Evolutionary conservation across 2,113 vertebrate species (phyloP).

Genomic region (Zapus hudsonius): DNA sequence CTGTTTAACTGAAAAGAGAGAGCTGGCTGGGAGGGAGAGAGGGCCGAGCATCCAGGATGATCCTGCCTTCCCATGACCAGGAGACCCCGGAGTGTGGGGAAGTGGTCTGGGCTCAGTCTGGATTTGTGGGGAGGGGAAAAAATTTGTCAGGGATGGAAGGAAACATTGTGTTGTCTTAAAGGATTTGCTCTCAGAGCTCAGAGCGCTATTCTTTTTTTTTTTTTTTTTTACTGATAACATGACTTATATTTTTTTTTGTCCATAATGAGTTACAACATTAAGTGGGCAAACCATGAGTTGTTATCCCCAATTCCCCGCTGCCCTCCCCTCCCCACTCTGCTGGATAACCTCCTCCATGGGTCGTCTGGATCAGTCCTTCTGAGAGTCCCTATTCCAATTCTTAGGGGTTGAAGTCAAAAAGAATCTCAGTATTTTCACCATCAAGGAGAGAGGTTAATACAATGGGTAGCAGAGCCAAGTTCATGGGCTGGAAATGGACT

Average conservation of each 20-base stretch:
- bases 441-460: background rate
- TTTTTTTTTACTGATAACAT: too few relatives aligned
- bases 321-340: too few relatives aligned
- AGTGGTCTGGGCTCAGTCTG: background rate
- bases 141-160: background rate
- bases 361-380: too few relatives aligned
- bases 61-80: background rate
- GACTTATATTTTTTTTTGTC: too few relatives aligned
- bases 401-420: background rate
- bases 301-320: too few relatives aligned
- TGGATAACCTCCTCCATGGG: too few relatives aligned
- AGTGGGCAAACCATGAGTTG: too few relatives aligned
- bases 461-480: background rate
- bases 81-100: background rate
- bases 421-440: background rate
- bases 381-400: background rate
- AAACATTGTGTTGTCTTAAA: background rate
- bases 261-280: too few relatives aligned
- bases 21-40: background rate
- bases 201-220: too few relatives aligned
- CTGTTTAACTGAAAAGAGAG: background rate
- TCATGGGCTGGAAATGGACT: background rate
- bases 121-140: background rate
- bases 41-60: background rate
- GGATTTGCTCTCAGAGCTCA: background rate